Percentiles rank a stretch among this genome's conserved stretches.
These are phyloP conservation scores for Eleginops maclovinus DNA, from an alignment of 2,113 vertebrate species.

Conservation along the genomic window DNA sequence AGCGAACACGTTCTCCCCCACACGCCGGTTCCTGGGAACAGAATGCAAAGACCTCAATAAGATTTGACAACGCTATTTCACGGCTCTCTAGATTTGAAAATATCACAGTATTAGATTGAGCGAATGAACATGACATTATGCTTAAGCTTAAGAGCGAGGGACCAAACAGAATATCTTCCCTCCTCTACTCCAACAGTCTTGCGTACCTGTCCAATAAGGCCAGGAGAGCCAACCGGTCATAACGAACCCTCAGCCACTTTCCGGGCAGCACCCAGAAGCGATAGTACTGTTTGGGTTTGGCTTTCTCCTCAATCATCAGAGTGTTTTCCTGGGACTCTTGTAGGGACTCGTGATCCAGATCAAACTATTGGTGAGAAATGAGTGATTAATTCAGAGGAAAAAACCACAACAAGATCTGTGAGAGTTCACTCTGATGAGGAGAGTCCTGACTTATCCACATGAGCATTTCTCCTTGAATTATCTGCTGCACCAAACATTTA, in stretches of 20 bases:
- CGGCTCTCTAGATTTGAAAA: neutral
- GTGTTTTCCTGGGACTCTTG: constrained; percentile 95
- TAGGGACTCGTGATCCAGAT: constrained; percentile 91
- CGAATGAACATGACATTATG: no score
- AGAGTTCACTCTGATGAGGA: neutral
- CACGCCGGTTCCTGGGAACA: constrained; percentile 90
- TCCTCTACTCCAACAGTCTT: neutral
- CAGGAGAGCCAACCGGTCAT: constrained; percentile 96
- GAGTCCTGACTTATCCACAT: neutral
- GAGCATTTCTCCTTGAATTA: neutral
- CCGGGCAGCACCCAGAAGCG: constrained; percentile 97
- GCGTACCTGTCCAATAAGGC: constrained; percentile 95
- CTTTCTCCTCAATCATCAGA: constrained; percentile 91
- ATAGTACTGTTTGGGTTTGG: constrained; percentile 97
- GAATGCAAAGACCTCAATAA: neutral
- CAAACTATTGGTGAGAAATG: constrained; percentile 80
- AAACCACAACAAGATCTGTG: neutral
- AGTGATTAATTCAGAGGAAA: neutral
- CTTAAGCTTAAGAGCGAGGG: neutral
- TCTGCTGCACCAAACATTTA: constrained; percentile 6
- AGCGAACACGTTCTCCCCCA: constrained; percentile 95
- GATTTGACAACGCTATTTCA: neutral
- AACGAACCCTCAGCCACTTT: constrained; percentile 95
- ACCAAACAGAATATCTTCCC: neutral
- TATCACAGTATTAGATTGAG: neutral